A percentile compares a stretch with the other conserved stretches of the same genome.
Evolutionary conservation across 1,140 invertebrate species (phyloP).

Genomic region (Euwallacea similis): DNA sequence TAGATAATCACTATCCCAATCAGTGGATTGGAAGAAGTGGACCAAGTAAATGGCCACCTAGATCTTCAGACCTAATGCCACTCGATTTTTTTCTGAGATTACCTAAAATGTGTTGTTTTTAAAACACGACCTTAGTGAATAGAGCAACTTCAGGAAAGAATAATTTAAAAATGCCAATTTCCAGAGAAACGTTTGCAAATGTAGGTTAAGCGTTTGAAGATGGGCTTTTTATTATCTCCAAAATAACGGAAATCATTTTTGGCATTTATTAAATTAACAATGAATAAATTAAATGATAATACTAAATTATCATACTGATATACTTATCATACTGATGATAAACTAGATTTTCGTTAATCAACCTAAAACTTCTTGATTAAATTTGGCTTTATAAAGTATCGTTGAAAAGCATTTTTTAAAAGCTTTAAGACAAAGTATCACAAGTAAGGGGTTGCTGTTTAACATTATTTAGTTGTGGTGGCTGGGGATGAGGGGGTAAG

Average conservation of each 20-base stretch:
- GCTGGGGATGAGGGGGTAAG: no score
- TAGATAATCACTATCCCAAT: no score
- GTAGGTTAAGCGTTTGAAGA: neutral
- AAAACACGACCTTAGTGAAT: slow-evolving; percentile 13
- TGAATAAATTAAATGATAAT: neutral
- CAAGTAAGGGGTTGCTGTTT: no score
- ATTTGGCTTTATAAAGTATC: neutral
- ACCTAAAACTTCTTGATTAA: neutral
- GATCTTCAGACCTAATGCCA: no score
- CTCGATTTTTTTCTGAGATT: slow-evolving; percentile 55
- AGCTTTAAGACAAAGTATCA: no score
- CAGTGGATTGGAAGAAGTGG: no score
- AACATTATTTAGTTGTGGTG: no score
- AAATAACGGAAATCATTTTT: neutral
- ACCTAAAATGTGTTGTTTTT: slow-evolving; percentile 35
- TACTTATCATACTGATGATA: no score
- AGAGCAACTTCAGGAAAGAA: slow-evolving; percentile 10
- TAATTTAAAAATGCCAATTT: slow-evolving; percentile 17
- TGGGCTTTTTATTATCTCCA: slow-evolving; percentile 1
- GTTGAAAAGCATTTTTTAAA: neutral
- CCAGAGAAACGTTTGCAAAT: slow-evolving; percentile 8
- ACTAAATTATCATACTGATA: no score
- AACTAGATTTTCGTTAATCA: neutral
- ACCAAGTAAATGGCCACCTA: no score
- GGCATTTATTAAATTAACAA: neutral